These are phyloP conservation scores for Lycia hirtaria DNA, from an alignment of 2,888 invertebrate genomes.

Conservation along the genomic window DNA sequence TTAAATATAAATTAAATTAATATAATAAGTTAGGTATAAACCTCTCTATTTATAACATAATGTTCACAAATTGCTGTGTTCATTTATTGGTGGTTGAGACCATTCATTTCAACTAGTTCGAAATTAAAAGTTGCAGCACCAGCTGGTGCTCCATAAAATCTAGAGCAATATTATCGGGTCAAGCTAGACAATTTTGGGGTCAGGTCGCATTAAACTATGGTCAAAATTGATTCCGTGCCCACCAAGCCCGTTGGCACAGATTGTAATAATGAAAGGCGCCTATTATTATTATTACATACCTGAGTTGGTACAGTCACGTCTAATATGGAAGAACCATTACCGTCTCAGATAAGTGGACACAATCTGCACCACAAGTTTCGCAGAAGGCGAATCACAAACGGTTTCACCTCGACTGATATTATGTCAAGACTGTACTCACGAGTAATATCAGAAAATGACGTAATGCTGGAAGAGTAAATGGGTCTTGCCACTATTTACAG, in stretches of 20 bases:
- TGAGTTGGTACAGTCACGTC: slow-evolving; percentile 68
- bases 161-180: slow-evolving; percentile 4
- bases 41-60: no score
- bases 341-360: slow-evolving; percentile 48
- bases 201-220: slow-evolving; percentile 52
- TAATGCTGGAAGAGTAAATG: slow-evolving; percentile 63
- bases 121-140: no score
- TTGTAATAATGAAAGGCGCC: slow-evolving; percentile 35
- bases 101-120: neutral
- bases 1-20: no score
- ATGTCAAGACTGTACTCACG: slow-evolving; percentile 29
- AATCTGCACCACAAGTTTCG: slow-evolving; percentile 33
- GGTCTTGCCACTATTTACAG: slow-evolving; percentile 60
- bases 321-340: slow-evolving; percentile 76
- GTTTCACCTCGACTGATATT: slow-evolving; percentile 12
- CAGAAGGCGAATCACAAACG: slow-evolving; percentile 18
- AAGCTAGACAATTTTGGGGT: slow-evolving; percentile 33
- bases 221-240: slow-evolving; percentile 68
- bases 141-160: neutral
- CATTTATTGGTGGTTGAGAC: no score
- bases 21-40: no score
- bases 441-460: slow-evolving; percentile 61
- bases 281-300: slow-evolving; percentile 31
- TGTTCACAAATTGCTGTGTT: no score
- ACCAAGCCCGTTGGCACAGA: slow-evolving; percentile 61